Evolutionary conservation across 2,113 vertebrate genomes (phyloP), one percentile per base, ranked within the genome.

Genomic region (Daphoenositta chrysoptera): DNA sequence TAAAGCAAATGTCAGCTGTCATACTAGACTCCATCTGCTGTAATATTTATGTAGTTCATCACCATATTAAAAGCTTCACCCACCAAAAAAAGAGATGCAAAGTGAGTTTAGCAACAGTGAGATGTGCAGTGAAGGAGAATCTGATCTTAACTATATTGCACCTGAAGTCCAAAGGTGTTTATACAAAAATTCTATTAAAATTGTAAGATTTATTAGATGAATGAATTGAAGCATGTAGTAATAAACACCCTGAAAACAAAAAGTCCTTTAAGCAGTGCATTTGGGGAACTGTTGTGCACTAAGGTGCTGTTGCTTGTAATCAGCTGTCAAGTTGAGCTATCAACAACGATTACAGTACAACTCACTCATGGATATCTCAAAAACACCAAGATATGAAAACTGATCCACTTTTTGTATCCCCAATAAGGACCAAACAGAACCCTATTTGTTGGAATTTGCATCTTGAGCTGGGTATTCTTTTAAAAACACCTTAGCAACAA

Each of bases 71-170:
- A 96, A 95, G 93, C 78, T 96, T 93, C 73, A 97, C 95, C 97
- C 96, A 92, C 87, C 94, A 97, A 97, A 97, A 76, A 93, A 94
- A 96, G 79, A 88, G 88, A 97, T 97, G 97, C 89, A 97, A 97
- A 97, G 89, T 96, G 93, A 97, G 97, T 97, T 97, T 98, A 98
- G 98, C 98, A 98, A 98, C 98, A 98, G 95, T 22, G 96, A 98
- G 97, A 98, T 91, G 66, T 75, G 77, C 90, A 91, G 94, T 92
- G 94, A 98, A 97, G 94, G 95, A 94, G 47, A 95, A 81, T 20
- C 39, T 84, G 50, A 75, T 35, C 47, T 91, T 89, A 89, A 91
- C 20, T 65, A 63, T 63, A 63, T 84, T 87, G 40, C 51, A 31
- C 37, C 48, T 79, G 39, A 96, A 94, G 68, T 65, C 24, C 82